Percentiles rank a stretch among this genome's conserved stretches.
phyloP scores from a whole-genome alignment of 2,888 invertebrate species.

The Drosophila algonquin region DNA sequence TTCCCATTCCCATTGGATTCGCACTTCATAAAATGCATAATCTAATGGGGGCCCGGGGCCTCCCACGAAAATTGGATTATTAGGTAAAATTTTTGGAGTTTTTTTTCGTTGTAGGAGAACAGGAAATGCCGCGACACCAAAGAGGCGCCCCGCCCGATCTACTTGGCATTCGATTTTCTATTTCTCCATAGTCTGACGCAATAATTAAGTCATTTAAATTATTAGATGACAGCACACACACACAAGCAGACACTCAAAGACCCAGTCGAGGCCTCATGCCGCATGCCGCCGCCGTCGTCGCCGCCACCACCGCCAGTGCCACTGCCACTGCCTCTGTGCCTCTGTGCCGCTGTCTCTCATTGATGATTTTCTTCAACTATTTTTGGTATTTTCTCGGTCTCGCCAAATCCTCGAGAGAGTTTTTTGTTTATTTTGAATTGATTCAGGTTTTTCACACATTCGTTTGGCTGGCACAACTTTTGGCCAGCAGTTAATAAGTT shows the following conservation, averaged over 20 bases:
- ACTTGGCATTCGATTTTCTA: constrained; percentile 28
- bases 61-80: constrained; percentile 28
- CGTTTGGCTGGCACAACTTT: constrained; percentile 31
- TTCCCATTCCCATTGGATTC: constrained; percentile 47
- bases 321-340: background rate
- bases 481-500: constrained; percentile 75
- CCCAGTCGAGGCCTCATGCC: constrained; percentile 20
- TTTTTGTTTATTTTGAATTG: constrained; percentile 43
- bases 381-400: constrained; percentile 60
- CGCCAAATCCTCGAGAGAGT: constrained; percentile 69
- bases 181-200: constrained; percentile 76
- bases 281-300: constrained; percentile 29
- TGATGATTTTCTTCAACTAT: constrained; percentile 60
- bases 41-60: constrained; percentile 47
- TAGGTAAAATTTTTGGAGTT: constrained; percentile 9
- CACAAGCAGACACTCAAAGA: constrained; percentile 19
- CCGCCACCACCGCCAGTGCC: too few relatives aligned
- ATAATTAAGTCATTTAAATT: constrained; percentile 80
- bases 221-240: constrained; percentile 73
- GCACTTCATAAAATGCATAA: constrained; percentile 78
- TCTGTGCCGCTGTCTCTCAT: constrained; percentile 33
- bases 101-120: constrained; percentile 3
- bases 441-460: constrained; percentile 74
- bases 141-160: constrained; percentile 55
- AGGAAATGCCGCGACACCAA: constrained; percentile 36